Conservation (phyloP, 2,888 invertebrate species). For the Hypselothyrea guttata region DNA sequence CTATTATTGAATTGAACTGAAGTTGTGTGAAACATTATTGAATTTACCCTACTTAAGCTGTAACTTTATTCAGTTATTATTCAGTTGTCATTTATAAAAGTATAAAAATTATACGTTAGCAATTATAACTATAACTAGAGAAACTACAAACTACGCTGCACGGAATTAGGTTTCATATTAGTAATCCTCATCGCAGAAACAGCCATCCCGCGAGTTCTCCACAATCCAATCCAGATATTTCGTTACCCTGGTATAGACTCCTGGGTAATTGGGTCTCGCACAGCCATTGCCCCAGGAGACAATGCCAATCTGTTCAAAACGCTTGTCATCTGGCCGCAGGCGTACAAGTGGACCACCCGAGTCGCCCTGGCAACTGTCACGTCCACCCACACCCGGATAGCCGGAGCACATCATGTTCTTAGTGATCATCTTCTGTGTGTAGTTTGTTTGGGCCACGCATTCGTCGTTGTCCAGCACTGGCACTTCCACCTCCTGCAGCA, state of each 20-base stretch:
- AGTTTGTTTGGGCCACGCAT: slow-evolving; percentile 89
- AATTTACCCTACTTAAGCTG: slow-evolving; percentile 46
- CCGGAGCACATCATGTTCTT: slow-evolving; percentile 88
- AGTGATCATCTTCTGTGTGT: slow-evolving; percentile 91
- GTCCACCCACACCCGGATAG: slow-evolving; percentile 78
- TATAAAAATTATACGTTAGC: slow-evolving; percentile 51
- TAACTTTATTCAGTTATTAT: slow-evolving; percentile 59
- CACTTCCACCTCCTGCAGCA: slow-evolving; percentile 92
- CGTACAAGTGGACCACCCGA: slow-evolving; percentile 88
- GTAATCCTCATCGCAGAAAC: slow-evolving; percentile 87
- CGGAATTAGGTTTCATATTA: slow-evolving; percentile 31
- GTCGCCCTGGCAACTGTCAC: slow-evolving; percentile 81
- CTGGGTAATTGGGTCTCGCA: slow-evolving; percentile 91
- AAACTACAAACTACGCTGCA: slow-evolving; percentile 42
- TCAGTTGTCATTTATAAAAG: slow-evolving; percentile 39
- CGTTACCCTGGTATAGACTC: slow-evolving; percentile 93
- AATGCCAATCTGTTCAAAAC: slow-evolving; percentile 92
- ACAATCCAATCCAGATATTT: slow-evolving; percentile 91
- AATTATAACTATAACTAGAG: slow-evolving; percentile 42
- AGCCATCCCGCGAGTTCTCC: slow-evolving; percentile 90
- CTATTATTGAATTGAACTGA: too few relatives aligned
- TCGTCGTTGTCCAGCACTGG: slow-evolving; percentile 85
- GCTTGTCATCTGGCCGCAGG: slow-evolving; percentile 87
- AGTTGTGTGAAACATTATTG: too few relatives aligned
- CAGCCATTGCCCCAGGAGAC: slow-evolving; percentile 96